These are phyloP conservation scores for Himalopsyche phryganea DNA, from an alignment of 1,140 invertebrate genomes.

Conservation along the genomic window DNA sequence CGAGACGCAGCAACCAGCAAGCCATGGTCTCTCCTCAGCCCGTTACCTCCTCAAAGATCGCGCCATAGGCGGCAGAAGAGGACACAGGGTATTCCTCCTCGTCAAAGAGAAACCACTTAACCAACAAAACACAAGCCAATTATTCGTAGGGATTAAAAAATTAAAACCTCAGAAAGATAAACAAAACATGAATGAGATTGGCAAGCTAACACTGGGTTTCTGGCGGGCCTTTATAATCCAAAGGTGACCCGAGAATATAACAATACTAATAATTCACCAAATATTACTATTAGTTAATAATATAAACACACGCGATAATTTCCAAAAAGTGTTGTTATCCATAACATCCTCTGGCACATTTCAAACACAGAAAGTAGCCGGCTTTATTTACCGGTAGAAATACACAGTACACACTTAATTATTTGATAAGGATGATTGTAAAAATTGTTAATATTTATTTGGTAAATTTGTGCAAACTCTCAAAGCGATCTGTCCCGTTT, in stretches of 20 bases:
- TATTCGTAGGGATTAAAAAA: slow-evolving; percentile 15
- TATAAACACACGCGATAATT: slow-evolving; percentile 19
- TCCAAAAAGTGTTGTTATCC: slow-evolving; percentile 25
- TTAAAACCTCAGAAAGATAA: slow-evolving; percentile 13
- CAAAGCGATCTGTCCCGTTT: slow-evolving; percentile 19
- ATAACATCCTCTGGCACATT: slow-evolving; percentile 17
- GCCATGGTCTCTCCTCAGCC: slow-evolving; percentile 19
- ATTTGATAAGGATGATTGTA: slow-evolving; percentile 8
- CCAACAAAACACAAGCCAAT: slow-evolving; percentile 20
- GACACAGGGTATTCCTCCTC: slow-evolving; percentile 10
- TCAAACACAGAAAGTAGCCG: slow-evolving; percentile 10
- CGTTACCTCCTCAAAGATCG: slow-evolving; percentile 19
- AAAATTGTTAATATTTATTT: slow-evolving; percentile 20
- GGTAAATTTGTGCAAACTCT: slow-evolving; percentile 13
- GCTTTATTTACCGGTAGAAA: slow-evolving; percentile 11
- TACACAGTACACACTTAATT: slow-evolving; percentile 23
- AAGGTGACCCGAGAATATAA: no score
- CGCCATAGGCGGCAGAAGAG: slow-evolving; percentile 20
- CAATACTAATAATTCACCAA: slow-evolving; percentile 12
- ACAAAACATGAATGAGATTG: not conserved
- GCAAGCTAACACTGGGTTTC: no score
- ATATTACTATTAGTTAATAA: slow-evolving; percentile 4
- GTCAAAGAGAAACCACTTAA: slow-evolving; percentile 14
- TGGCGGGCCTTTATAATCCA: no score
- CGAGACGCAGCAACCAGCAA: slow-evolving; percentile 17